phyloP scores from a whole-genome alignment of 92 coral and sea anemone species.

The Paragorgia papillata region DNA sequence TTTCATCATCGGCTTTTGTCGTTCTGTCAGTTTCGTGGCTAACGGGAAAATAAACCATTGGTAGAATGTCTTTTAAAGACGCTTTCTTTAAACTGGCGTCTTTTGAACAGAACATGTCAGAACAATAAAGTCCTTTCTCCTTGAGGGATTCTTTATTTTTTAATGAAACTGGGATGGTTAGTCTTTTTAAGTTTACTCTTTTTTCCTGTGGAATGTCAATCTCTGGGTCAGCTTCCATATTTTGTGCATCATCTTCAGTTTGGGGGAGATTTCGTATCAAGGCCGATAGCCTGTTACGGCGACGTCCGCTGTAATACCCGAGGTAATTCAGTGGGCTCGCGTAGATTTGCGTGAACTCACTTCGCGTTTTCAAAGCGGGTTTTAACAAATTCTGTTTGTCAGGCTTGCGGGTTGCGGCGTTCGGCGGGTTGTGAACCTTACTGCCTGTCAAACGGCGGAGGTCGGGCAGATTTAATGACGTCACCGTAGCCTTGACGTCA shows the following conservation, averaged over 20 bases:
- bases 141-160: conserved; percentile 14
- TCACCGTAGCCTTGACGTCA: background rate
- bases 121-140: conserved; percentile 24
- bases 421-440: background rate
- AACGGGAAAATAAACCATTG: conserved; percentile 23
- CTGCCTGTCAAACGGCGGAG: conserved; percentile 7
- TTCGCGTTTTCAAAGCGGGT: conserved; percentile 11
- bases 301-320: conserved; percentile 48
- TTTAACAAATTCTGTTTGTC: conserved; percentile 4
- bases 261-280: background rate
- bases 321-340: conserved; percentile 42
- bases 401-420: background rate
- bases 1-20: background rate
- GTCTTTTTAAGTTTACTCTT: conserved; percentile 5
- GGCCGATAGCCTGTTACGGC: conserved; percentile 19
- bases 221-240: background rate
- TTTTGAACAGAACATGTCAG: conserved; percentile 1
- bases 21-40: background rate
- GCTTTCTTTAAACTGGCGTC: background rate
- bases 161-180: conserved; percentile 25
- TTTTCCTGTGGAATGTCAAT: background rate
- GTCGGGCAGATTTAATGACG: conserved; percentile 10
- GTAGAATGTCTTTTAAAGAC: background rate
- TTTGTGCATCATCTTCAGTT: background rate
- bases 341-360: background rate